A percentile compares a stretch with the other conserved stretches of the same genome.
Evolutionary conservation across 2,113 vertebrate species (phyloP).

Genomic region (Epinephelus lanceolatus): DNA sequence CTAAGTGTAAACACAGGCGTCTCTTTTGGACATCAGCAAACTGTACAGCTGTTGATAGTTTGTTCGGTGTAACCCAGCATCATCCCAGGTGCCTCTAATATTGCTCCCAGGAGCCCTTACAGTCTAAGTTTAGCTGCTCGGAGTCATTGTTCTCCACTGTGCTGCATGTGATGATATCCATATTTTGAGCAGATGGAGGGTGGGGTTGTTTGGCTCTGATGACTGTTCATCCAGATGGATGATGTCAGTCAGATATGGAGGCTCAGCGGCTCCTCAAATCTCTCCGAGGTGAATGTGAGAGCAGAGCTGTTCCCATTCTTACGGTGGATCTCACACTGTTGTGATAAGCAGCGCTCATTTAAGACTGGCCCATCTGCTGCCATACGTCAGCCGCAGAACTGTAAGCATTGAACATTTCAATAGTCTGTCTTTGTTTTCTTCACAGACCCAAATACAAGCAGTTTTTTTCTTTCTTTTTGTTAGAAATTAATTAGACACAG

Average conservation of each 20-base stretch:
- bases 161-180: conserved; percentile 59
- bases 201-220: conserved; percentile 68
- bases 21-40: conserved; percentile 5
- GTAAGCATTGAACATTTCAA: conserved; percentile 41
- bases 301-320: conserved; percentile 37
- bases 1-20: neutral
- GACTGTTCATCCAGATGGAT: conserved; percentile 72
- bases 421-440: conserved; percentile 31
- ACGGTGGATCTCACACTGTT: conserved; percentile 50
- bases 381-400: conserved; percentile 29
- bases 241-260: conserved; percentile 69
- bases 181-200: conserved; percentile 74
- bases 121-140: conserved; percentile 52
- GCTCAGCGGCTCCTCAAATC: conserved; percentile 57
- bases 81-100: conserved; percentile 29
- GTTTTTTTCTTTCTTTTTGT: neutral
- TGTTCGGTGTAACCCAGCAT: neutral
- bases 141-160: conserved; percentile 54
- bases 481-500: conserved; percentile 12
- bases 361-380: conserved; percentile 64
- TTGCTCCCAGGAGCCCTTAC: conserved; percentile 42
- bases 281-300: conserved; percentile 55
- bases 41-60: conserved; percentile 17
- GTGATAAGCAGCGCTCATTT: conserved; percentile 59
- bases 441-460: neutral